Conservation (phyloP, 2,888 invertebrate genomes). For the Marasmarcha lunaedactyla region DNA sequence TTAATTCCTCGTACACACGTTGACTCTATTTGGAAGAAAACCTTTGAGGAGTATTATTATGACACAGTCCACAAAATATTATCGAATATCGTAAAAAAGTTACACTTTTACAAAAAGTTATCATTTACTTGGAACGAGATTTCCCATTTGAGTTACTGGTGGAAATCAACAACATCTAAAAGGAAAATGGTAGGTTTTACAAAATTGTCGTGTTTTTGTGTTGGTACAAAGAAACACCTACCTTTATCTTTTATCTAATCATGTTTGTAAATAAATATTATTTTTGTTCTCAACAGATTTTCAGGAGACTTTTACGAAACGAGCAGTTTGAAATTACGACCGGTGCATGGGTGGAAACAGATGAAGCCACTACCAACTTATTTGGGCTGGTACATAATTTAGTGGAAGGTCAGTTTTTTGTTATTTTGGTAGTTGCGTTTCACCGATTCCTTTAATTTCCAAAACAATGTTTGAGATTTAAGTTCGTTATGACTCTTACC, state of each 20-base stretch:
- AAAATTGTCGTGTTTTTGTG: neutral
- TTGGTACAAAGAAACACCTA: neutral
- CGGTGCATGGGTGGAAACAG: slow-evolving; percentile 96
- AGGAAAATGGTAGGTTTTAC: slow-evolving; percentile 33
- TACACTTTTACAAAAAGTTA: slow-evolving; percentile 45
- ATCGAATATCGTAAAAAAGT: slow-evolving; percentile 46
- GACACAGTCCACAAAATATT: slow-evolving; percentile 39
- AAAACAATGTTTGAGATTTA: no score
- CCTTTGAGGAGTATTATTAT: slow-evolving; percentile 41
- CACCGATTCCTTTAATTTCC: neutral
- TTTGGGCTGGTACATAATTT: slow-evolving; percentile 91
- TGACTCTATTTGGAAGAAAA: slow-evolving; percentile 41
- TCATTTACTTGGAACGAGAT: slow-evolving; percentile 58
- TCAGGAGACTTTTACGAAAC: slow-evolving; percentile 79
- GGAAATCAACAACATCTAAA: slow-evolving; percentile 37
- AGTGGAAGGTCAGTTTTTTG: slow-evolving; percentile 76
- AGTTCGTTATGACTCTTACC: no score
- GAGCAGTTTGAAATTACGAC: slow-evolving; percentile 91
- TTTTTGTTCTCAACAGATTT: slow-evolving; percentile 46
- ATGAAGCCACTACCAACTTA: slow-evolving; percentile 89
- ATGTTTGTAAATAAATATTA: neutral
- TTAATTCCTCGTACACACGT: slow-evolving; percentile 44
- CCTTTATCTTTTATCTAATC: neutral
- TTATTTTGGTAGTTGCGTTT: no score
- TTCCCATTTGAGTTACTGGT: slow-evolving; percentile 53